A percentile compares a stretch with the other conserved stretches of the same genome.
Evolutionary conservation across 2,888 invertebrate species (phyloP).

Genomic region (Gnatocerus cornutus): DNA sequence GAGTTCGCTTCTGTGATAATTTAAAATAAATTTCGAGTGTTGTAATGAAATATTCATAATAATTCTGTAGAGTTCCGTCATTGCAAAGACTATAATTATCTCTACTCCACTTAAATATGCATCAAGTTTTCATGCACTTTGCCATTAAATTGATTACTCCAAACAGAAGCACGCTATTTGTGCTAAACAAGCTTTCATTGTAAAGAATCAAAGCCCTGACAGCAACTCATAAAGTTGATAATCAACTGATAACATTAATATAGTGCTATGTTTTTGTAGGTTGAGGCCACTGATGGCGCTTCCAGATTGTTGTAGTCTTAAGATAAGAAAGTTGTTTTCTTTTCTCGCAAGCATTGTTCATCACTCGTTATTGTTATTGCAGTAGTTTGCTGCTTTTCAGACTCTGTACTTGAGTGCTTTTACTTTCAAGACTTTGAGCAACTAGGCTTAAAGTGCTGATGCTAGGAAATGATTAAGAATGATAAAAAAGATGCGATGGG

Average conservation of each 20-base stretch:
- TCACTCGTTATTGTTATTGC: conserved; percentile 28
- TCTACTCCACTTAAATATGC: too few species aligned
- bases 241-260: conserved; percentile 17
- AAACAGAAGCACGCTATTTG: too few species aligned
- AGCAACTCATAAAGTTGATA: conserved; percentile 9
- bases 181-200: background rate
- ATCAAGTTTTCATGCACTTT: too few species aligned
- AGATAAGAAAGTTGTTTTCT: conserved; percentile 31
- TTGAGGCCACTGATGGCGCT: background rate
- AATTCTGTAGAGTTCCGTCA: too few species aligned
- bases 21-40: conserved; percentile 22
- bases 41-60: too few species aligned
- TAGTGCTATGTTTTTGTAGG: conserved; percentile 20
- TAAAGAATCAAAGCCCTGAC: conserved; percentile 7
- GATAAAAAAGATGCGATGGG: background rate
- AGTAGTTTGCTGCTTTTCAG: conserved; percentile 21
- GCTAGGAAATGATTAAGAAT: conserved; percentile 4
- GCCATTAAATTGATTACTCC: too few species aligned
- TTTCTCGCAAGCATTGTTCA: conserved; percentile 19
- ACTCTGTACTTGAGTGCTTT: conserved; percentile 16
- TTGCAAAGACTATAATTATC: too few species aligned
- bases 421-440: conserved; percentile 8
- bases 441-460: conserved; percentile 15
- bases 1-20: conserved; percentile 14
- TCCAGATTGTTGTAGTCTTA: conserved; percentile 3